A percentile compares a stretch with the other conserved stretches of the same genome.
These are phyloP conservation scores for Pteromalus puparum DNA, from an alignment of 1,140 invertebrate genomes.

Conservation along the genomic window DNA sequence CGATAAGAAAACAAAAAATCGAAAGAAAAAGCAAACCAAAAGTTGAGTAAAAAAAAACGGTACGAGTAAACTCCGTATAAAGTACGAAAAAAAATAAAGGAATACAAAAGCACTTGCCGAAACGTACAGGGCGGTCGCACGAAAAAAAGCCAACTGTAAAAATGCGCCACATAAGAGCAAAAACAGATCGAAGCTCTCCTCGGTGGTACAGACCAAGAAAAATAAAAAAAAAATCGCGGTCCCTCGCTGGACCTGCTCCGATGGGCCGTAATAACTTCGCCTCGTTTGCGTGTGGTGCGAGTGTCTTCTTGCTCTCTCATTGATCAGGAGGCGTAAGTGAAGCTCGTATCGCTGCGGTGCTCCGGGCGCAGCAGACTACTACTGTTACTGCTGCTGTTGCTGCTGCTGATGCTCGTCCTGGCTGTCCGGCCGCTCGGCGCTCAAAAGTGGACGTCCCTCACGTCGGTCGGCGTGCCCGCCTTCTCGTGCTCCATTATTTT, in stretches of 20 bases:
- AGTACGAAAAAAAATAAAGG: not conserved
- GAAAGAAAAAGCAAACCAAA: not conserved
- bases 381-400: not conserved
- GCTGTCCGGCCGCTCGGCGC: not conserved
- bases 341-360: not conserved
- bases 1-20: not conserved
- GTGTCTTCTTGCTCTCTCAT: conserved; percentile 4
- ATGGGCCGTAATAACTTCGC: not conserved
- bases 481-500: conserved; percentile 80
- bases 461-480: conserved; percentile 87
- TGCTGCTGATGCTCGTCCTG: not conserved
- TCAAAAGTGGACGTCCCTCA: conserved; percentile 84
- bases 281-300: not conserved
- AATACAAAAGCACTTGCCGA: conserved; percentile 1
- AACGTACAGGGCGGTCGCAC: not conserved
- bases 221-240: conserved; percentile 9
- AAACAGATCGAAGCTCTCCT: not conserved
- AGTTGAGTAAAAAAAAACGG: not conserved
- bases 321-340: conserved; percentile 48
- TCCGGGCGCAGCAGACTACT: not conserved
- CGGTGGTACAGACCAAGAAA: not conserved
- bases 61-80: not conserved
- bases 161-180: conserved; percentile 3
- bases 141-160: conserved; percentile 29
- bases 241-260: not conserved